These are phyloP conservation scores for Enteromius fasciolatus DNA, from an alignment of 2,797 vertebrate species.

Conservation along the genomic window DNA sequence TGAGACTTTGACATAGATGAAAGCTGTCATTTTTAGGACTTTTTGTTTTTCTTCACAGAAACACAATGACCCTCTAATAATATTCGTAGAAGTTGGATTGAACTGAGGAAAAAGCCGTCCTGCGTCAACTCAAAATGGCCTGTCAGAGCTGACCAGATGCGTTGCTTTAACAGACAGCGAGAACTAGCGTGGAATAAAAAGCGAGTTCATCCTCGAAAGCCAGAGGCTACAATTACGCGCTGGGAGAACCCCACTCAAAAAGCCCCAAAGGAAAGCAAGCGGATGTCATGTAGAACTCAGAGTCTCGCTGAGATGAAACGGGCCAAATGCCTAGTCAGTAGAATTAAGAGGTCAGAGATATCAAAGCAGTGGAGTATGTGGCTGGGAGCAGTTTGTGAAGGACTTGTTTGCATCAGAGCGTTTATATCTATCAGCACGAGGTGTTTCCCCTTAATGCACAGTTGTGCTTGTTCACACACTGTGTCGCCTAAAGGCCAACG, in stretches of 20 bases:
- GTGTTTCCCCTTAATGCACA: background rate
- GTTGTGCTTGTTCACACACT: background rate
- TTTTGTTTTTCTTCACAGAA: background rate
- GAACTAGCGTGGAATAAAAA: slow-evolving; percentile 33
- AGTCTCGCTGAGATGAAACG: slow-evolving; percentile 24
- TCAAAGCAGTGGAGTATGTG: slow-evolving; percentile 20
- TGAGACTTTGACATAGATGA: slow-evolving; percentile 3
- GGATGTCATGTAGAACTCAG: slow-evolving; percentile 47
- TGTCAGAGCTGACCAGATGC: slow-evolving; percentile 21
- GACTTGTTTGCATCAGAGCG: slow-evolving; percentile 20
- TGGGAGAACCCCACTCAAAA: slow-evolving; percentile 37
- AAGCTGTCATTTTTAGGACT: background rate
- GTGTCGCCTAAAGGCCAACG: slow-evolving; percentile 1
- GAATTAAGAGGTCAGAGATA: slow-evolving; percentile 42
- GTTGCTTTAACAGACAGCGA: slow-evolving; percentile 12
- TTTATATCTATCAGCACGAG: slow-evolving; percentile 24
- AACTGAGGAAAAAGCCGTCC: slow-evolving; percentile 1
- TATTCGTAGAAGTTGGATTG: background rate
- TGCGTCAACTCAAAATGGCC: background rate
- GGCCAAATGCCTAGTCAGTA: slow-evolving; percentile 30
- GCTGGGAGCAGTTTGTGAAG: slow-evolving; percentile 29
- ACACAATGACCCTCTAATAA: slow-evolving; percentile 3
- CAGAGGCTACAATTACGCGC: slow-evolving; percentile 32
- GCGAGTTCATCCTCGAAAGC: slow-evolving; percentile 22
- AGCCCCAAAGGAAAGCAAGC: slow-evolving; percentile 34